Evolutionary conservation across 2,797 vertebrate species (phyloP).

Genomic region (Cuniculus paca): DNA sequence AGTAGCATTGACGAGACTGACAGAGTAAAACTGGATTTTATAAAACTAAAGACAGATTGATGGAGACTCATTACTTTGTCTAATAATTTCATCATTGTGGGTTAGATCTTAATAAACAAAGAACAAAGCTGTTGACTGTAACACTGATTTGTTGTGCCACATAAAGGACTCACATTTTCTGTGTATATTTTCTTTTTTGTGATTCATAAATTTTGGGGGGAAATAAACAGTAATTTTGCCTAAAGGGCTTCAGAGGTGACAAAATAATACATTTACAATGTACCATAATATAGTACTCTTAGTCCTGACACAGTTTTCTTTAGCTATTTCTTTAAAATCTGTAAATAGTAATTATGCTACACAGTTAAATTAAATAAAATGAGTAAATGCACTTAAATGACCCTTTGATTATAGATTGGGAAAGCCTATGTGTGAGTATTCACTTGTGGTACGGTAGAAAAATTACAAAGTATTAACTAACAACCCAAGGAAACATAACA

Average conservation of each 20-base stretch:
- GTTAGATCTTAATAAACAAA: slow-evolving; percentile 87
- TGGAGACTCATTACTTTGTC: slow-evolving; percentile 89
- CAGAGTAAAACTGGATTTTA: slow-evolving; percentile 90
- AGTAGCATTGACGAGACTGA: slow-evolving; percentile 92
- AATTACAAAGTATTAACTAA: slow-evolving; percentile 69
- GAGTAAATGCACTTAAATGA: slow-evolving; percentile 68
- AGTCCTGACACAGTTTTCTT: slow-evolving; percentile 62
- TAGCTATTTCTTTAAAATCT: slow-evolving; percentile 76
- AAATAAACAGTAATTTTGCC: slow-evolving; percentile 91
- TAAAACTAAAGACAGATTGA: slow-evolving; percentile 90
- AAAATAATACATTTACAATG: slow-evolving; percentile 77
- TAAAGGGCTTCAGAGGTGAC: slow-evolving; percentile 84
- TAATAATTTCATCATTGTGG: slow-evolving; percentile 87
- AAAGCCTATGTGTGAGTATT: slow-evolving; percentile 59
- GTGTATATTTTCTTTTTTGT: slow-evolving; percentile 82
- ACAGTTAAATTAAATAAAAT: slow-evolving; percentile 78
- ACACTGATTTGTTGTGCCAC: slow-evolving; percentile 89
- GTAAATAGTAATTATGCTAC: slow-evolving; percentile 81
- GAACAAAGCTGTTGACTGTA: slow-evolving; percentile 89
- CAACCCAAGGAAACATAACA: slow-evolving; percentile 53
- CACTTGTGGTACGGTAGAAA: background rate
- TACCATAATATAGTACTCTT: slow-evolving; percentile 67
- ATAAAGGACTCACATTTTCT: slow-evolving; percentile 85
- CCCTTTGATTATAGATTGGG: slow-evolving; percentile 75
- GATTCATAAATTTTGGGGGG: slow-evolving; percentile 87